Base-by-base conservation (phyloP, 2,888 invertebrate species). In the Dicyrtomina minuta region DNA sequence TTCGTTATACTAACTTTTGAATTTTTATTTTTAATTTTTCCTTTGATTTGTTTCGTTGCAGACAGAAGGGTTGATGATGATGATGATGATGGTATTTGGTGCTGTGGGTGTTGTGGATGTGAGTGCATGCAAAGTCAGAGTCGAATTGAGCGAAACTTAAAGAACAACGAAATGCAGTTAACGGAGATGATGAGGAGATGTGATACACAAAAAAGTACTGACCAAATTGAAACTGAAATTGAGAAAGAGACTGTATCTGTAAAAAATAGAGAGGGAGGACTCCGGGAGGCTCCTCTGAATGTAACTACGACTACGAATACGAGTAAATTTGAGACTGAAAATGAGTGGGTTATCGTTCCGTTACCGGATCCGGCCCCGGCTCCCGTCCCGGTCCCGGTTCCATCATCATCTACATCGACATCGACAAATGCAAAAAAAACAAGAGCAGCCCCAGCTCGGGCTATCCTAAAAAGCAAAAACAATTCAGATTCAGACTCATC, bases 31-130 rank as follows among this genome's bases (percentile, higher is more conserved):
- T 33, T 33, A 33, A 33, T 33, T 33, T 33, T 65, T 51, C 55
- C n/a, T 65, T 39, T 65, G 65, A 65, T 65, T 65, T 65, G 53
- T 65, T 49, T 39, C 33, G 33, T 75, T 75, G 70, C 75, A 69
- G 73, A 75, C 44, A 64, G 70, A 65, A 68, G 71, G 53, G 67
- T 72, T 60, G 65, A 66, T 44, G 74, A 71, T 72, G 72, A 33
- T 33, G 33, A 33, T 33, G 33, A 33, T 33, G 33, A 33, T 33
- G 33, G 33, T 33, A 33, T 74, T 68, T 75, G 73, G 74, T 77
- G 75, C 74, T 74, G 76, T 75, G 74, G 76, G 62, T 75, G 75
- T 73, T 71, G 73, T 72, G 62, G 71, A 58, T 72, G 70, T 71
- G 70, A 72, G 44, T 72, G 72, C 74, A 72, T 72, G 72, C 60